These are phyloP conservation scores for Pseudorhombus dupliciocellatus DNA, from an alignment of 2,113 vertebrate species.

Conservation along the genomic window DNA sequence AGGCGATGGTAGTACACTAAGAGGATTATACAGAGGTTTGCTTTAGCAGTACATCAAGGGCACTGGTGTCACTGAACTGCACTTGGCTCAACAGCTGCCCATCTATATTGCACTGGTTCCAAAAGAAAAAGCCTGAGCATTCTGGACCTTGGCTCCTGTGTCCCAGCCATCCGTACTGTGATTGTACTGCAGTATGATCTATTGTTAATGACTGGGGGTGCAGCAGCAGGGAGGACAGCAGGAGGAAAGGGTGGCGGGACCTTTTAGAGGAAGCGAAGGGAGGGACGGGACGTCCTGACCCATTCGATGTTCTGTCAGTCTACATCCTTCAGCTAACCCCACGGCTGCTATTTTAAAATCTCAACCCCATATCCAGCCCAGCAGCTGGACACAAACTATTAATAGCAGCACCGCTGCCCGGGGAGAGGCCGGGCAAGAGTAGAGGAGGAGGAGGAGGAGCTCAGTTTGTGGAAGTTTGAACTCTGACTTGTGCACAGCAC, in stretches of 20 bases:
- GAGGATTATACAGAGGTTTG: conserved; percentile 67
- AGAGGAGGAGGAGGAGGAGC: conserved; percentile 47
- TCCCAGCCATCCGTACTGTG: conserved; percentile 29
- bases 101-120: conserved; percentile 3
- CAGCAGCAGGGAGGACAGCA: conserved; percentile 47
- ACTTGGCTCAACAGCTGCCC: conserved; percentile 23
- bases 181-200: conserved; percentile 63
- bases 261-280: conserved; percentile 59
- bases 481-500: conserved; percentile 45
- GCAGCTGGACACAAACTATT: conserved; percentile 74
- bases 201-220: conserved; percentile 69
- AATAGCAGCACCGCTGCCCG: conserved; percentile 65
- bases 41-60: conserved; percentile 40
- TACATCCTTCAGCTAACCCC: conserved; percentile 56
- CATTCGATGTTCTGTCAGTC: conserved; percentile 62
- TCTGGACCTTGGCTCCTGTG: conserved; percentile 5
- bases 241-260: conserved; percentile 51
- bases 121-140: background rate
- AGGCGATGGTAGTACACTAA: conserved; percentile 51
- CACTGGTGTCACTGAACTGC: conserved; percentile 21
- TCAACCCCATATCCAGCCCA: conserved; percentile 54
- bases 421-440: conserved; percentile 45
- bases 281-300: conserved; percentile 66
- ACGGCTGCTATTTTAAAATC: conserved; percentile 52
- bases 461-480: conserved; percentile 32